phyloP scores from a whole-genome alignment of 2,113 vertebrate species.

The Odobenus rosmarus region DNA sequence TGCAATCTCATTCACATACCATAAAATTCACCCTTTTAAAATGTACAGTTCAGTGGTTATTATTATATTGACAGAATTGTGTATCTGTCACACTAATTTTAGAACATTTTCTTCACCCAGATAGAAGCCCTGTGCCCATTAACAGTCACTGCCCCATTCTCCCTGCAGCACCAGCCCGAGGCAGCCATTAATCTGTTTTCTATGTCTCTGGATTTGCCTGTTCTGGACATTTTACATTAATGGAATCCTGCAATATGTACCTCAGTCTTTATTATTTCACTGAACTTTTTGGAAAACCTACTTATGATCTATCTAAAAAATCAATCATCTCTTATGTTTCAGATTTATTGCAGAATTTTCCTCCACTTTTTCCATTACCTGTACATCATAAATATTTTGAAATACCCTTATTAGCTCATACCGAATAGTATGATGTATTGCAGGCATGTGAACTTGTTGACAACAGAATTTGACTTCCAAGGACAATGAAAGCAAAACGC shows the following conservation, averaged over 20 bases:
- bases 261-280: constrained; percentile 24
- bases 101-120: background rate
- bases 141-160: background rate
- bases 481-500: constrained; percentile 27
- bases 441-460: constrained; percentile 56
- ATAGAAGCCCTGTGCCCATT: background rate
- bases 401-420: constrained; percentile 7
- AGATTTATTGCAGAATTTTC: constrained; percentile 36
- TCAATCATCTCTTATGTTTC: constrained; percentile 40
- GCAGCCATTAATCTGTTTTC: background rate
- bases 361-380: constrained; percentile 59
- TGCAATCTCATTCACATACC: background rate
- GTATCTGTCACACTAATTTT: background rate
- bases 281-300: constrained; percentile 39
- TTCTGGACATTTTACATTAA: background rate
- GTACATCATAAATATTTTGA: constrained; percentile 46
- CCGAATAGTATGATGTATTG: background rate
- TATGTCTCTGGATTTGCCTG: background rate
- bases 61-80: background rate
- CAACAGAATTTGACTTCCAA: constrained; percentile 48
- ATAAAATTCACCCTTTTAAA: constrained; percentile 2
- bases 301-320: background rate
- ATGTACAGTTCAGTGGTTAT: background rate
- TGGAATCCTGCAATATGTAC: background rate
- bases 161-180: background rate